A percentile compares a stretch with the other conserved stretches of the same genome.
phyloP scores from a whole-genome alignment of 2,797 vertebrate species.

The Uromys caudimaculatus region DNA sequence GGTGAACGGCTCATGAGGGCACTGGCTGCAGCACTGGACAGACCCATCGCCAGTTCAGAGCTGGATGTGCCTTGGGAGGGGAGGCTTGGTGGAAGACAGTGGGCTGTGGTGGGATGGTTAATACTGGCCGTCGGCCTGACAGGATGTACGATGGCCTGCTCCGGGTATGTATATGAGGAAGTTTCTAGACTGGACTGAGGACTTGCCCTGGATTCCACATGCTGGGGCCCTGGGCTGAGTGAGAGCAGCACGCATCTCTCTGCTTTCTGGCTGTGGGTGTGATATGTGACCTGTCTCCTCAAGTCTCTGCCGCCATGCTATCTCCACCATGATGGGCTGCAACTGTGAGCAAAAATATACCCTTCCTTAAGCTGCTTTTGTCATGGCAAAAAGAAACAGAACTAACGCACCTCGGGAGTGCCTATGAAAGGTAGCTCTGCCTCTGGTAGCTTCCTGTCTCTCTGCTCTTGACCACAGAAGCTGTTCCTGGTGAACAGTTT shows the following conservation, averaged over 20 bases:
- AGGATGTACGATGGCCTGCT: background rate
- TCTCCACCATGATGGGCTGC: background rate
- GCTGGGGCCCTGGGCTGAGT: background rate
- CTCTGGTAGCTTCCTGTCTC: background rate
- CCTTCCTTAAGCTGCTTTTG: background rate
- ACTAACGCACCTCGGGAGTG: background rate
- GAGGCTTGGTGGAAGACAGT: background rate
- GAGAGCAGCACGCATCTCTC: background rate
- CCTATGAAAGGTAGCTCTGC: background rate
- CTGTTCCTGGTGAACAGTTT: background rate
- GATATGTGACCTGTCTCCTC: background rate
- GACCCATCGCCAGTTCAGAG: background rate
- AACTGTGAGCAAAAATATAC: background rate
- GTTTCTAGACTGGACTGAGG: background rate
- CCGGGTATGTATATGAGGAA: no score
- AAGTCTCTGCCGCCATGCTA: background rate
- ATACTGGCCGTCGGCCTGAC: background rate
- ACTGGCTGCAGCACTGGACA: background rate
- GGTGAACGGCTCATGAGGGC: background rate
- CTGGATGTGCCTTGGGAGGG: background rate
- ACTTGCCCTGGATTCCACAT: background rate
- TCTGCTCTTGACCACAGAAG: background rate
- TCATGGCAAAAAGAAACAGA: background rate
- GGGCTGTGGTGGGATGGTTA: background rate
- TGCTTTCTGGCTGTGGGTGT: background rate